Base-by-base conservation (phyloP, 2,888 invertebrate genomes). In the Helicoverpa assulta region DNA sequence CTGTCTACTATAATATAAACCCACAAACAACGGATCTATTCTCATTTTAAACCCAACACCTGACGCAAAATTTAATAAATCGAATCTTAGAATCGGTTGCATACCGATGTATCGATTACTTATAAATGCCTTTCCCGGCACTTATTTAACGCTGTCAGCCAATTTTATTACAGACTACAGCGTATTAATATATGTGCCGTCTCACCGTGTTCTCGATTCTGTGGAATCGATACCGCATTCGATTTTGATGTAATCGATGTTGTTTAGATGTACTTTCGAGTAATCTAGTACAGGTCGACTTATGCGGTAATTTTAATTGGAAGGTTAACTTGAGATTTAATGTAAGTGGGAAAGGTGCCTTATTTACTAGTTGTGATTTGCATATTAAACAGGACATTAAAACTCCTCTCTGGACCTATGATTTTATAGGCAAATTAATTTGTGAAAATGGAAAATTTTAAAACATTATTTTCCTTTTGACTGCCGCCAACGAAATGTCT, bases 81-180 rank as follows among this genome's bases (percentile, higher is more conserved):
- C 88, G 88, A 86, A 87, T 65, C 83, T 83, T 92, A 93, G 89
- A 91, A 92, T 88, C 91, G 91, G 90, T 88, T 84, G 91, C 91
- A 91, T 89, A 90, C 90, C 92, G 87, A 91, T 90, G 94, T 94
- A 94, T 94, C 94, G 93, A 92, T 95, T 94, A 93, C 95, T 93
- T 93, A 94, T 91, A 91, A 94, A 94, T 93, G 93, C 89, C 88
- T 86, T 84, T 87, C 88, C 87, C 90, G 91, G 89, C 91, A 91
- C 92, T 92, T 94, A 94, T 93, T 94, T 95, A 94, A 90, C 92
- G 89, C 86, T 90, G 91, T 89, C 92, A 85, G 91, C 84, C 84
- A 87, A 92, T 90, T 93, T 93, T 93, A 92, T 92, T 89, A 89
- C 89, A 71, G 79, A 81, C 72, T 76, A 81, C 86, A 85, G 85